A percentile compares a stretch with the other conserved stretches of the same genome.
Conservation (phyloP, 2,888 invertebrate species). For the Ferdinandea cuprea region DNA sequence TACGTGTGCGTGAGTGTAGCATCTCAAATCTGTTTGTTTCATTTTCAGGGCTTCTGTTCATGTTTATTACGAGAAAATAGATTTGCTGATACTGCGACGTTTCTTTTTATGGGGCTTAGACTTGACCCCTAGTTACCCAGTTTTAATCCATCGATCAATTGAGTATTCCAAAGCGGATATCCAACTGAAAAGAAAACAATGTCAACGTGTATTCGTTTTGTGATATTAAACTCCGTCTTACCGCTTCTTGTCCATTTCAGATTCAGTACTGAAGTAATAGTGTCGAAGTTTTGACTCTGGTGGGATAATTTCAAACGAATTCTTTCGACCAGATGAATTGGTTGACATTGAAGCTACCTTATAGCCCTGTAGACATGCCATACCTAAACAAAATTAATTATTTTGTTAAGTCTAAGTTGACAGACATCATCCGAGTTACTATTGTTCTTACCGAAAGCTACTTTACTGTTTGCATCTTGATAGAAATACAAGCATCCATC, state of each 20-base stretch:
- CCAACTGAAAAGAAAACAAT: conserved; percentile 86
- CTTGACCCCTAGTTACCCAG: conserved; percentile 83
- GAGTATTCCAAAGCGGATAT: conserved; percentile 96
- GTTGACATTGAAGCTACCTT: conserved; percentile 89
- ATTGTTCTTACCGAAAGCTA: conserved; percentile 90
- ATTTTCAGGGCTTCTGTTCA: conserved; percentile 47
- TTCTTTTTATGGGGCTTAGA: conserved; percentile 79
- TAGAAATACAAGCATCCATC: conserved; percentile 98
- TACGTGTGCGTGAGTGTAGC: conserved; percentile 6
- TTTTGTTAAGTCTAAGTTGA: conserved; percentile 5
- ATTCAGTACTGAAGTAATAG: conserved; percentile 96
- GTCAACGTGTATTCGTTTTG: not conserved
- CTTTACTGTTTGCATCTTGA: conserved; percentile 92
- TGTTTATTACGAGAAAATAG: conserved; percentile 68
- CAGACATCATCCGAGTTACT: not conserved
- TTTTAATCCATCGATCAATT: conserved; percentile 96
- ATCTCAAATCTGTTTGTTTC: conserved; percentile 1
- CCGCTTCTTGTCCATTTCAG: conserved; percentile 97
- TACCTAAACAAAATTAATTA: conserved; percentile 85
- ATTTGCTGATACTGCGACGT: conserved; percentile 79
- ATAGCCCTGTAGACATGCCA: conserved; percentile 97
- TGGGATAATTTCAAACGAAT: conserved; percentile 95
- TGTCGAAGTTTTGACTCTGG: conserved; percentile 93
- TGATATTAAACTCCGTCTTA: conserved; percentile 79
- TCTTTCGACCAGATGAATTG: conserved; percentile 93